These are phyloP conservation scores for Philopotamus ludificatus DNA, from an alignment of 1,140 invertebrate genomes.

Conservation along the genomic window DNA sequence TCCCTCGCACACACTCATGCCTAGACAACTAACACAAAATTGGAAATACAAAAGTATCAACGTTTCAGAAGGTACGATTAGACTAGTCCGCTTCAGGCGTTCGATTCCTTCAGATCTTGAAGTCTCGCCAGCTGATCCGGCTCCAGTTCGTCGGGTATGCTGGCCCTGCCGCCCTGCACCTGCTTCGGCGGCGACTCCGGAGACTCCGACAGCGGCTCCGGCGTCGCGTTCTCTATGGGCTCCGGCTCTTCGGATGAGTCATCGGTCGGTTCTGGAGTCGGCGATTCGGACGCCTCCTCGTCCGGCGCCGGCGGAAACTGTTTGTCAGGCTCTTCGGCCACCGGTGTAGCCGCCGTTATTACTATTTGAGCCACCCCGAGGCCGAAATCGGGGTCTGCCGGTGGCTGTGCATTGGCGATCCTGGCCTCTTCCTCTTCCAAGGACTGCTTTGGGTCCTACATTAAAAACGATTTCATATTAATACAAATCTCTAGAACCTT, in stretches of 20 bases:
- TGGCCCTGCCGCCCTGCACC: slow-evolving; percentile 69
- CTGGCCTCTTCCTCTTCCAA: not conserved
- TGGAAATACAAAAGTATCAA: not conserved
- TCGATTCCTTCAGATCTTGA: slow-evolving; percentile 83
- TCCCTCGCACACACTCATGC: slow-evolving; percentile 2
- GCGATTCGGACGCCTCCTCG: slow-evolving; percentile 45
- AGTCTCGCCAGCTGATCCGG: slow-evolving; percentile 80
- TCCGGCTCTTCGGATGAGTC: slow-evolving; percentile 49
- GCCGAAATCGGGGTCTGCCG: slow-evolving; percentile 47
- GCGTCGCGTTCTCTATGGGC: slow-evolving; percentile 35
- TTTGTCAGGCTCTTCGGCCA: slow-evolving; percentile 74
- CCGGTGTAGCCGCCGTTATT: slow-evolving; percentile 85
- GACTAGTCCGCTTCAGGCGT: slow-evolving; percentile 66
- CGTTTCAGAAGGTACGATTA: not conserved
- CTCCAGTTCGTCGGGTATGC: slow-evolving; percentile 81
- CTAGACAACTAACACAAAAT: not conserved
- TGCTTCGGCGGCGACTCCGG: slow-evolving; percentile 60
- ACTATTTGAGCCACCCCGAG: slow-evolving; percentile 82
- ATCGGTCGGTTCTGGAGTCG: slow-evolving; percentile 48
- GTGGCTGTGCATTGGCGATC: no score
- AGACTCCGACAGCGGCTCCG: slow-evolving; percentile 19
- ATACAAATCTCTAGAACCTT: no score
- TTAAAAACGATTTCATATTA: no score
- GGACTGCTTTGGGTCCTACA: slow-evolving; percentile 6
- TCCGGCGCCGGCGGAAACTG: slow-evolving; percentile 60